Percentiles rank a stretch among this genome's conserved stretches.
These are phyloP conservation scores for Macropodus opercularis DNA, from an alignment of 2,797 vertebrate genomes.

Conservation along the genomic window DNA sequence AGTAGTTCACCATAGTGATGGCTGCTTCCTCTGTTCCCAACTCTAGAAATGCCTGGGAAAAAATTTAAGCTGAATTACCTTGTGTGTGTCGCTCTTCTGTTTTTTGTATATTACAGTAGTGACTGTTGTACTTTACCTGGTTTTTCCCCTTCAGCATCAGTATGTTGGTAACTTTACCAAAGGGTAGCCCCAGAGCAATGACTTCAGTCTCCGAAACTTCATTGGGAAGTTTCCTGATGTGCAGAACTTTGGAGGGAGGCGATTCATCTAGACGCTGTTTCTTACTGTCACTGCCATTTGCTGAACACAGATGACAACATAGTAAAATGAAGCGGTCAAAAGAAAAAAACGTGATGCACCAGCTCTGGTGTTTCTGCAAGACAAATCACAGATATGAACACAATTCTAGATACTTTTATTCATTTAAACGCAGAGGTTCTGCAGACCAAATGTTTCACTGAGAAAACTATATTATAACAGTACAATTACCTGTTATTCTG, in stretches of 20 bases:
- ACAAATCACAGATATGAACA: not conserved
- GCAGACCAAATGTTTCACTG: no score
- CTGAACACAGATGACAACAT: constrained; percentile 68
- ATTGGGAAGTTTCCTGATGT: constrained; percentile 96
- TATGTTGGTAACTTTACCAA: constrained; percentile 99
- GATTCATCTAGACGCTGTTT: constrained; percentile 97
- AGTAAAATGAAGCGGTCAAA: not conserved
- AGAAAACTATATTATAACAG: no score
- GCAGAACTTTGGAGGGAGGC: constrained; percentile 94
- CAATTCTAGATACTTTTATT: not conserved
- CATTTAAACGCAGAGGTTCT: no score
- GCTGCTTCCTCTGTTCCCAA: constrained; percentile 96
- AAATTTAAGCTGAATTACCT: not conserved
- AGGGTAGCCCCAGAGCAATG: constrained; percentile 95
- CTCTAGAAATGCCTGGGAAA: constrained; percentile 93
- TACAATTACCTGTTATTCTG: no score
- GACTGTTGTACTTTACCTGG: constrained; percentile 83
- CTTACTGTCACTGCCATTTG: constrained; percentile 97
- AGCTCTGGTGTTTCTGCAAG: not conserved
- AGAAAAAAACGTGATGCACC: not conserved
- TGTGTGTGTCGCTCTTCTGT: no score
- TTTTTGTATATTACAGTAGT: no score
- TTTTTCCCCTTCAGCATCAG: constrained; percentile 99
- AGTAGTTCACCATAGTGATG: constrained; percentile 98
- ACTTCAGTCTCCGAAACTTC: constrained; percentile 99